Percentiles rank a stretch among this genome's conserved stretches.
Conservation (phyloP, 1,140 invertebrate species). For the Drosophila bocki region DNA sequence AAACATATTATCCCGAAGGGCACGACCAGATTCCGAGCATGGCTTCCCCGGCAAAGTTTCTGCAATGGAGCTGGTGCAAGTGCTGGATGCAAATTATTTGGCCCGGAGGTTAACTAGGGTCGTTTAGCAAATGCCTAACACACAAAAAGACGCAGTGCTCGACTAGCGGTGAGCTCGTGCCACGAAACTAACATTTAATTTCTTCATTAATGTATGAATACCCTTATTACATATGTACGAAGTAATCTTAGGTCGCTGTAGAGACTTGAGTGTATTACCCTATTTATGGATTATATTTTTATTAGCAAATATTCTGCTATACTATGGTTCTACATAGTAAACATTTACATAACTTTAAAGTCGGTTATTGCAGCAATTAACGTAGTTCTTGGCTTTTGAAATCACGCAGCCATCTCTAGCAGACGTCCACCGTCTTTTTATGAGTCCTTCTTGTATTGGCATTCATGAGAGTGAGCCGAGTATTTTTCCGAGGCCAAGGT, state of each 20-base stretch:
- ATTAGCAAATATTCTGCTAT: not conserved
- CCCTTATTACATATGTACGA: not conserved
- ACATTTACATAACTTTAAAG: too few species aligned
- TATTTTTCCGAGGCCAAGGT: conserved; percentile 58
- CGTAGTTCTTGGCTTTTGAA: conserved; percentile 1
- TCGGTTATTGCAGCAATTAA: not conserved
- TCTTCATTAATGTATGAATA: not conserved
- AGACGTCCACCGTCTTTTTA: conserved; percentile 54
- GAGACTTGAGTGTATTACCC: not conserved
- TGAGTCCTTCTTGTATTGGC: conserved; percentile 71
- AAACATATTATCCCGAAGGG: conserved; percentile 59
- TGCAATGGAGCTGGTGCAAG: conserved; percentile 64
- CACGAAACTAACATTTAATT: not conserved
- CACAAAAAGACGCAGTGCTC: conserved; percentile 40
- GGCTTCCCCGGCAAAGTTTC: conserved; percentile 55
- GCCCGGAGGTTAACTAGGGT: conserved; percentile 81
- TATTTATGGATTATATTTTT: not conserved
- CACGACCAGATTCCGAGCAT: conserved; percentile 66
- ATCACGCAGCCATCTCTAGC: conserved; percentile 25
- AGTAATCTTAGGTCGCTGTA: not conserved
- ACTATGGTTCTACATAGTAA: not conserved
- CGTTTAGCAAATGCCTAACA: conserved; percentile 81
- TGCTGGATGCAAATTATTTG: conserved; percentile 83
- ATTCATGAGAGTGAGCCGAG: conserved; percentile 72
- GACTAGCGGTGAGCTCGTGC: conserved; percentile 12